Percentiles rank a stretch among this genome's conserved stretches.
Evolutionary conservation across 2,888 invertebrate genomes (phyloP).

Genomic region (Trypoxylon attenuatum): DNA sequence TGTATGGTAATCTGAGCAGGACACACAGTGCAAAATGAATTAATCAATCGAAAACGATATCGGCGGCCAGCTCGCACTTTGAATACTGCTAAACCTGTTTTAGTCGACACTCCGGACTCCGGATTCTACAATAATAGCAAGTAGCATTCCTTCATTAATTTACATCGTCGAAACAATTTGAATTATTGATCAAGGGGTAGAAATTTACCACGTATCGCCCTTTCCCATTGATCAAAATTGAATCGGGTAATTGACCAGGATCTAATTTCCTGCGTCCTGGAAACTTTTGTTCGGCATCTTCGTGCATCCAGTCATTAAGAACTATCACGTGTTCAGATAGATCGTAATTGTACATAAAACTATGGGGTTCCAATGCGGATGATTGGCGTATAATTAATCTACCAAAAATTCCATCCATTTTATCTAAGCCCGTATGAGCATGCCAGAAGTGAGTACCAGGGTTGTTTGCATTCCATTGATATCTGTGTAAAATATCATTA

Average conservation of each 20-base stretch:
- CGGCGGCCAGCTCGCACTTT: constrained; percentile 74
- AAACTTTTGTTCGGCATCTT: constrained; percentile 66
- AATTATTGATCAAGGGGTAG: neutral
- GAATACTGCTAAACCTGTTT: constrained; percentile 57
- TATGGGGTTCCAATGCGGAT: constrained; percentile 65
- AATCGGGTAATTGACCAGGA: constrained; percentile 69
- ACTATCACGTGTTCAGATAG: constrained; percentile 77
- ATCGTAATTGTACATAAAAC: constrained; percentile 73
- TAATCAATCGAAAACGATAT: constrained; percentile 78
- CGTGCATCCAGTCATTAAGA: constrained; percentile 76
- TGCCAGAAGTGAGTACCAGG: constrained; percentile 74
- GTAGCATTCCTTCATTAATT: neutral
- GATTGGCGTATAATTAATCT: constrained; percentile 78
- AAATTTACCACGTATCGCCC: constrained; percentile 42
- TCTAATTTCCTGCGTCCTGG: constrained; percentile 74
- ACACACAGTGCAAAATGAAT: constrained; percentile 77
- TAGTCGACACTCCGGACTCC: constrained; percentile 49
- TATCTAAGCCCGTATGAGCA: constrained; percentile 75
- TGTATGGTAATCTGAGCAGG: constrained; percentile 75
- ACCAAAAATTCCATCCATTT: constrained; percentile 79
- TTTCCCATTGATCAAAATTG: constrained; percentile 69
- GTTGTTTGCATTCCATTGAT: constrained; percentile 66
- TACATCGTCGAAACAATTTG: neutral
- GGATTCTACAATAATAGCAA: constrained; percentile 42
- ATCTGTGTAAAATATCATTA: constrained; percentile 57